A percentile compares a stretch with the other conserved stretches of the same genome.
phyloP scores from a whole-genome alignment of 2,888 invertebrate genomes.

The Lithophane ornitopus region DNA sequence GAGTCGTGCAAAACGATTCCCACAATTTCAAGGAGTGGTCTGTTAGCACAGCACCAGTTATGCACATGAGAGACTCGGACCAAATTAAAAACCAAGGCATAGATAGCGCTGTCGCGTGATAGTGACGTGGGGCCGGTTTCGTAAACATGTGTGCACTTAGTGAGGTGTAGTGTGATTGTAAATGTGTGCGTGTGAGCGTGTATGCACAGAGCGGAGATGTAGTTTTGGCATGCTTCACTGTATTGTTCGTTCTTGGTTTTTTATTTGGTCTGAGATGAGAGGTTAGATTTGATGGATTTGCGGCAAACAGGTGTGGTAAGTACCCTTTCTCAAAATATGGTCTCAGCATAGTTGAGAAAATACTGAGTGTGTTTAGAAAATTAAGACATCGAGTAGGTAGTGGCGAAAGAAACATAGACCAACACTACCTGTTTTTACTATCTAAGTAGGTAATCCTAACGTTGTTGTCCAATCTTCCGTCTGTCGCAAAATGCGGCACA shows the following conservation, averaged over 20 bases:
- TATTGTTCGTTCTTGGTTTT: no score
- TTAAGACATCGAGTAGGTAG: not conserved
- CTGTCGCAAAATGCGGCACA: not conserved
- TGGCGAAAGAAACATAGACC: not conserved
- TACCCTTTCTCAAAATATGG: not conserved
- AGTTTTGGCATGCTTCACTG: no score
- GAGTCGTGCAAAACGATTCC: not conserved
- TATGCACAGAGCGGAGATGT: no score
- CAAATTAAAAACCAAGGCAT: no score
- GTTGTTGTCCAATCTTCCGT: constrained; percentile 7
- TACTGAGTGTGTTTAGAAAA: not conserved
- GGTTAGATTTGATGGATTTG: not conserved
- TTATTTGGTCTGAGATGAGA: no score
- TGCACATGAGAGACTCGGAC: not conserved
- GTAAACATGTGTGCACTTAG: no score
- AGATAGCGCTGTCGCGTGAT: no score
- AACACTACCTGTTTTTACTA: not conserved
- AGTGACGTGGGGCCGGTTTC: no score
- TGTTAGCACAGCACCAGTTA: not conserved
- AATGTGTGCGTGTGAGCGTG: no score
- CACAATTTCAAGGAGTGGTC: not conserved
- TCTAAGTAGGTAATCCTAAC: not conserved
- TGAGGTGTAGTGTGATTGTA: no score
- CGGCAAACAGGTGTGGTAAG: not conserved
- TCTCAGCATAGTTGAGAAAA: no score